Evolutionary conservation across 2,797 vertebrate genomes (phyloP), one percentile per base, ranked within the genome.

Genomic region (Florisuga fusca): DNA sequence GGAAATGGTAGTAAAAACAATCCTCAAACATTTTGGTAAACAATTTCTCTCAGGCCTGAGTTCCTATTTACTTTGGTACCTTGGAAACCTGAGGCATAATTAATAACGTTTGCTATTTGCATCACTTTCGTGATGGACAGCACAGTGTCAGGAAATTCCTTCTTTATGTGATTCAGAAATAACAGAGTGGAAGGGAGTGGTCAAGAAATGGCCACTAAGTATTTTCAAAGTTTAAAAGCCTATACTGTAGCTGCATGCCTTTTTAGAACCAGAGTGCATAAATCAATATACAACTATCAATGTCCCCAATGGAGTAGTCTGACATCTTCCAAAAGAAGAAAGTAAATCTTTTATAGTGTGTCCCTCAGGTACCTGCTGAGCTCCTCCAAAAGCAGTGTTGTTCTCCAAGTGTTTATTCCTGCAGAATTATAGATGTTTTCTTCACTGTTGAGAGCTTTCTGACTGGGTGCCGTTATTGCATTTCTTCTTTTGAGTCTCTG

Each of bases 241-340:
- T 57, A 14, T 53, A 25, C 19, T 0, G 0, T 48, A 58, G 38
- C 45, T 11, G 1, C 2, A 9, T 19, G 27, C 19, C 8, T 84
- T 84, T 55, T 67, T n/a, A 72, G 72, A 92, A 26, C 17, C 43
- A 25, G 81, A 89, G n/a, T 55, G 58, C 36, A n/a, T 16, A 66
- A 87, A 91, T 88, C 94, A 68, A 92, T 90, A 92, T 46, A 20
- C 34, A 74, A 3, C 78, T 50, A 90, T 75, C 84, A 89, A 38
- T 13, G 2, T 38, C 31, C 33, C 20, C 77, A 21, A 45, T 22
- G 54, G 61, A 90, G 25, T 46, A 10, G 23, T 83, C 75, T 83
- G 33, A 62, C 67, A 58, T 90, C 78, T 87, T 91, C 53, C 57
- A 75, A 64, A 7, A 77, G 25, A 12, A 78, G 36, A 90, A 91